Evolutionary conservation across 1,140 invertebrate species (phyloP).

Genomic region (Calephelis virginiensis): DNA sequence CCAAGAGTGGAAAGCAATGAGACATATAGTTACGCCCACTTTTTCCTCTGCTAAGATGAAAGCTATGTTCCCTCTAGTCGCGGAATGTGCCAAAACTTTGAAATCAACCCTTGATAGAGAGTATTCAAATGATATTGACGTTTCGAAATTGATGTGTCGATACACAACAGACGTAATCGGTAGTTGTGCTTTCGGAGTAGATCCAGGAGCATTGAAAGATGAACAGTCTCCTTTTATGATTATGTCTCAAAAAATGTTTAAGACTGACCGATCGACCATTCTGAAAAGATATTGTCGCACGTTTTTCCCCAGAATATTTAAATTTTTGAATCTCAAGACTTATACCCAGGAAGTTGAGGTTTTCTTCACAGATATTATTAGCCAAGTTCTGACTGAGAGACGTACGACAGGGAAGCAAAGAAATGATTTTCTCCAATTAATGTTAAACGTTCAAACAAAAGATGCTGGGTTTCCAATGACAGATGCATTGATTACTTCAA

Average conservation of each 20-base stretch:
- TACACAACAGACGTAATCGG: conserved; percentile 72
- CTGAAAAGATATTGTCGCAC: conserved; percentile 66
- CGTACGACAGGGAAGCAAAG: conserved; percentile 47
- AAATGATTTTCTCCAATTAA: conserved; percentile 64
- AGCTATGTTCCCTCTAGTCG: conserved; percentile 71
- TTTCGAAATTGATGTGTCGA: conserved; percentile 56
- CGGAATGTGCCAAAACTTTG: conserved; percentile 60
- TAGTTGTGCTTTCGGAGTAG: conserved; percentile 69
- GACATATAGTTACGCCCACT: conserved; percentile 65
- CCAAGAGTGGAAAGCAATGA: conserved; percentile 70
- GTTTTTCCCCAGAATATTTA: conserved; percentile 64
- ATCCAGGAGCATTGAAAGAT: conserved; percentile 60
- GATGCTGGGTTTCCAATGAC: conserved; percentile 62
- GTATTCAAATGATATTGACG: conserved; percentile 47
- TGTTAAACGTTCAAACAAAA: conserved; percentile 64
- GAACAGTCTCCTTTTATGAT: conserved; percentile 62
- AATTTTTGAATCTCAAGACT: conserved; percentile 61
- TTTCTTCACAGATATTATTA: conserved; percentile 64
- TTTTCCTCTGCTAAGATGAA: conserved; percentile 78
- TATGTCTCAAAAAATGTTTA: conserved; percentile 71
- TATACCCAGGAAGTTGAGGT: conserved; percentile 60
- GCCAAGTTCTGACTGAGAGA: conserved; percentile 58
- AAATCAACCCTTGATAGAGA: conserved; percentile 42
- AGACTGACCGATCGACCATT: conserved; percentile 49
- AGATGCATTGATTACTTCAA: conserved; percentile 70